A percentile compares a stretch with the other conserved stretches of the same genome.
Conservation (phyloP, 1,140 invertebrate genomes). For the Limonius californicus region DNA sequence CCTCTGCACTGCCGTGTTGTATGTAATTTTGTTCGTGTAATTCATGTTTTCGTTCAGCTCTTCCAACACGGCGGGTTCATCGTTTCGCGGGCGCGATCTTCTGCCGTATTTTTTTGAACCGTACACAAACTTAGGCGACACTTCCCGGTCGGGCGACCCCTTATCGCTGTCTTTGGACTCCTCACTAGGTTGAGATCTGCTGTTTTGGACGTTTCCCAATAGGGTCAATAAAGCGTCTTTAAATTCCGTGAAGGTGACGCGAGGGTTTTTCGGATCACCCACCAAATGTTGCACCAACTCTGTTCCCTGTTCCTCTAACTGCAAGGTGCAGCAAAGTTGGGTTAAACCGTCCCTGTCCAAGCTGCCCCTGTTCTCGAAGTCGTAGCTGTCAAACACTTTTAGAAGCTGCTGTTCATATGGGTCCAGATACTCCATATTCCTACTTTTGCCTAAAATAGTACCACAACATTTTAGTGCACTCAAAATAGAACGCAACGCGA, state of each 20-base stretch:
- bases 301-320: slow-evolving; percentile 67
- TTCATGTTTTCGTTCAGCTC: slow-evolving; percentile 24
- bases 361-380: slow-evolving; percentile 62
- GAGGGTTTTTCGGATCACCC: slow-evolving; percentile 39
- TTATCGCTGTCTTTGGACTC: slow-evolving; percentile 46
- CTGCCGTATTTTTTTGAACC: slow-evolving; percentile 76
- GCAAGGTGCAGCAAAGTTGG: slow-evolving; percentile 70
- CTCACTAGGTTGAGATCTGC: slow-evolving; percentile 33
- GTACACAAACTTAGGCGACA: slow-evolving; percentile 68
- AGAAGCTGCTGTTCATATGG: slow-evolving; percentile 80
- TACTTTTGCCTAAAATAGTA: neutral
- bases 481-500: neutral
- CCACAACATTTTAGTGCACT: neutral
- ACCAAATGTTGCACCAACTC: slow-evolving; percentile 59
- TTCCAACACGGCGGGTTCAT: slow-evolving; percentile 28
- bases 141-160: slow-evolving; percentile 61
- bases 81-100: slow-evolving; percentile 52
- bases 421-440: slow-evolving; percentile 50
- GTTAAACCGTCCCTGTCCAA: slow-evolving; percentile 63
- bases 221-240: slow-evolving; percentile 62
- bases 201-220: slow-evolving; percentile 52
- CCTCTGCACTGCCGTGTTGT: slow-evolving; percentile 46
- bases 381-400: slow-evolving; percentile 78
- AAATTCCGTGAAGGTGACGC: slow-evolving; percentile 58
- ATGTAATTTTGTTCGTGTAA: slow-evolving; percentile 27